Conservation (phyloP, 2,888 invertebrate species). For the Ferrisia virgata region DNA sequence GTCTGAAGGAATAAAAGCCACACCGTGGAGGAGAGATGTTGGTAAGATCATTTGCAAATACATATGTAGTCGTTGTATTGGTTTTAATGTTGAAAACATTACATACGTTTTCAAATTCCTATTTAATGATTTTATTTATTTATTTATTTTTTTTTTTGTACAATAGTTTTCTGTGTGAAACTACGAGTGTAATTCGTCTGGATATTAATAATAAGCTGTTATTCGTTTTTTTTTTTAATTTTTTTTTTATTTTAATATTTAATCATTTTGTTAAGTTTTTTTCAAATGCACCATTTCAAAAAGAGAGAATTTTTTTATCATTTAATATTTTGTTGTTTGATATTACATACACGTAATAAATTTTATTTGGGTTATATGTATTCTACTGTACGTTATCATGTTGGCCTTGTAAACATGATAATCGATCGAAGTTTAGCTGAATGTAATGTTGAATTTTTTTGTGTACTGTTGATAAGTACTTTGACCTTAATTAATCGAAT, state of each 20-base stretch:
- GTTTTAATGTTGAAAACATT: background rate
- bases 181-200: background rate
- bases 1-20: background rate
- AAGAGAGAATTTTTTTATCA: background rate
- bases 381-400: background rate
- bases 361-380: constrained; percentile 22
- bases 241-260: background rate
- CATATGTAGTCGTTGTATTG: background rate
- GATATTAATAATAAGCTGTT: background rate
- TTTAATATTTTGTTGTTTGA: background rate
- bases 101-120: background rate
- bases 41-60: background rate
- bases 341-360: no score
- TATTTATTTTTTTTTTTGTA: no score
- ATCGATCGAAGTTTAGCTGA: constrained; percentile 5
- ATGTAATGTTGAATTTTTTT: constrained; percentile 22
- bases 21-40: background rate
- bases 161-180: background rate
- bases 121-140: background rate
- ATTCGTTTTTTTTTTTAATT: background rate
- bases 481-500: background rate
- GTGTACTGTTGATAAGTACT: background rate
- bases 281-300: background rate
- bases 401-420: constrained; percentile 25
- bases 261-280: background rate